Evolutionary conservation across 2,888 invertebrate genomes (phyloP).

Genomic region (Drosophila tanythrix): DNA sequence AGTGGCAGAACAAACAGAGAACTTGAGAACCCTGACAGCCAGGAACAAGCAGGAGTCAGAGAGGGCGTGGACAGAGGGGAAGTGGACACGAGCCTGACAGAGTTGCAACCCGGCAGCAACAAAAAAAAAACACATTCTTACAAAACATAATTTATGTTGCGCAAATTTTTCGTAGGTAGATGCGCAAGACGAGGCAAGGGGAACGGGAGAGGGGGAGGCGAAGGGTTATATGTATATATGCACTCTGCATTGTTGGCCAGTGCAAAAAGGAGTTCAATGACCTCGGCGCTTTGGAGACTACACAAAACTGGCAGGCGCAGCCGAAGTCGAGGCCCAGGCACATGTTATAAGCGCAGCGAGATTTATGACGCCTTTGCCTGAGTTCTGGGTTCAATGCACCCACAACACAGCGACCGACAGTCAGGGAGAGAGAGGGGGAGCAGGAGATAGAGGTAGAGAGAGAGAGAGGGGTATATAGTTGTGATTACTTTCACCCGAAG

Average conservation of each 20-base stretch:
- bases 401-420: not conserved
- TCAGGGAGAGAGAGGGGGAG: not conserved
- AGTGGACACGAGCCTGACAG: constrained; percentile 1
- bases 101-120: constrained; percentile 19
- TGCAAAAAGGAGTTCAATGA: constrained; percentile 40
- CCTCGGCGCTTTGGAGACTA: constrained; percentile 15
- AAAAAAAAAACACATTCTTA: constrained; percentile 67
- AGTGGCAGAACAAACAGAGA: constrained; percentile 70
- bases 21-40: constrained; percentile 41
- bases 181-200: not conserved
- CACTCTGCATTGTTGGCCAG: constrained; percentile 51
- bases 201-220: not conserved
- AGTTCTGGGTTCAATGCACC: constrained; percentile 73
- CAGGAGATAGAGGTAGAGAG: not conserved
- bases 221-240: constrained; percentile 4
- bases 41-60: constrained; percentile 1
- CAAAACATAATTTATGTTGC: constrained; percentile 80
- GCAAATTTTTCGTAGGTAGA: constrained; percentile 63
- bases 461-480: constrained; percentile 4
- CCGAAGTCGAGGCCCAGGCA: constrained; percentile 32
- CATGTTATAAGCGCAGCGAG: constrained; percentile 65
- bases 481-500: constrained; percentile 55
- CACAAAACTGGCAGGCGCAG: constrained; percentile 1
- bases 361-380: constrained; percentile 70
- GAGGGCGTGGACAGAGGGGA: not conserved